Evolutionary conservation across 2,888 invertebrate species (phyloP).

Genomic region (Eristalinus sepulchralis): DNA sequence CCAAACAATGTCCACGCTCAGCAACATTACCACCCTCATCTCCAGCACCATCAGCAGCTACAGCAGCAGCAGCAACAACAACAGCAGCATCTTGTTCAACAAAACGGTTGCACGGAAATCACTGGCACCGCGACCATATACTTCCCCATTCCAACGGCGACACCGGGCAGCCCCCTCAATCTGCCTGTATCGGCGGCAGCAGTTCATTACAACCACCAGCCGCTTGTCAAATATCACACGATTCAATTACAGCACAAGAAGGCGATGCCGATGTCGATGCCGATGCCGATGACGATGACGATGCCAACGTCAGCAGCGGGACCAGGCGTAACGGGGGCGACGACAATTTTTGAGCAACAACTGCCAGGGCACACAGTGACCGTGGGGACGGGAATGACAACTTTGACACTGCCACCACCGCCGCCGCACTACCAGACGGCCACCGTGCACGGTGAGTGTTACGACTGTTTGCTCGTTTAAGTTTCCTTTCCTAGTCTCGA

Average conservation of each 20-base stretch:
- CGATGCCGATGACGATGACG: not conserved
- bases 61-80: not conserved
- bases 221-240: slow-evolving; percentile 80
- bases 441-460: slow-evolving; percentile 79
- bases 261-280: slow-evolving; percentile 60
- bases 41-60: slow-evolving; percentile 5
- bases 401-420: slow-evolving; percentile 77
- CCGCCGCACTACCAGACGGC: slow-evolving; percentile 80
- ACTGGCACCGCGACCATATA: slow-evolving; percentile 78
- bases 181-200: slow-evolving; percentile 63
- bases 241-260: slow-evolving; percentile 78
- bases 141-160: slow-evolving; percentile 77
- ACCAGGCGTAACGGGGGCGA: slow-evolving; percentile 27
- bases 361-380: slow-evolving; percentile 60
- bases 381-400: slow-evolving; percentile 72
- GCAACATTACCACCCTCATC: slow-evolving; percentile 9
- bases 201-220: slow-evolving; percentile 75
- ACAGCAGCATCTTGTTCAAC: slow-evolving; percentile 54
- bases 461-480: not conserved
- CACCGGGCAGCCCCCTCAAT: slow-evolving; percentile 63
- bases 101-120: slow-evolving; percentile 72
- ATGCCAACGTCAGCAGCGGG: slow-evolving; percentile 45
- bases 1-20: slow-evolving; percentile 61
- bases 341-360: slow-evolving; percentile 64
- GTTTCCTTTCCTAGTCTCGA: not conserved